phyloP scores from a whole-genome alignment of 2,888 invertebrate species.

The Drosophila merina region DNA sequence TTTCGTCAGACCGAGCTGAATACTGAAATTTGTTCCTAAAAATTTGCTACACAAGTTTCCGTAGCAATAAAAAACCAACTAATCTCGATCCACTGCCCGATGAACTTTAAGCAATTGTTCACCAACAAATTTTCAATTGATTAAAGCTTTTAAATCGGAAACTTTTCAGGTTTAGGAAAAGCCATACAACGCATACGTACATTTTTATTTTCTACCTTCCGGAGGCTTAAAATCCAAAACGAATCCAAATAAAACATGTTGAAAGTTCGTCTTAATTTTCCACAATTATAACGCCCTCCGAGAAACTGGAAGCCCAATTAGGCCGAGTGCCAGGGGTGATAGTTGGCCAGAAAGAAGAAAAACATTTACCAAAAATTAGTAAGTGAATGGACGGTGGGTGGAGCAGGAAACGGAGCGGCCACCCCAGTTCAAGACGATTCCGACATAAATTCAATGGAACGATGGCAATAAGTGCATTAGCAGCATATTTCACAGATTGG shows the following conservation, averaged over 20 bases:
- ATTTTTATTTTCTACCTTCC: too few relatives aligned
- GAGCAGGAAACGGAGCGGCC: conserved; percentile 42
- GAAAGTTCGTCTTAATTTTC: conserved; percentile 39
- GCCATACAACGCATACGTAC: too few relatives aligned
- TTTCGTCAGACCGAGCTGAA: neutral
- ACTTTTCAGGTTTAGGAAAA: too few relatives aligned
- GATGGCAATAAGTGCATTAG: conserved; percentile 77
- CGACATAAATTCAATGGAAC: conserved; percentile 73
- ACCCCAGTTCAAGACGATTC: conserved; percentile 55
- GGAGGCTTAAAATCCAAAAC: too few relatives aligned
- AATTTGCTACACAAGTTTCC: conserved; percentile 53
- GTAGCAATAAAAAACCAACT: conserved; percentile 44
- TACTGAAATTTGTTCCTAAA: conserved; percentile 43
- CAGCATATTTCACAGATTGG: conserved; percentile 78
- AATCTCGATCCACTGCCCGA: conserved; percentile 11
- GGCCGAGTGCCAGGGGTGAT: conserved; percentile 57
- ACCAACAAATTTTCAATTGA: conserved; percentile 60
- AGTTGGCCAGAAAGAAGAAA: neutral
- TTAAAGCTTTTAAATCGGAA: conserved; percentile 45
- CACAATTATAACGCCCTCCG: conserved; percentile 22
- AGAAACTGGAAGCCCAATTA: conserved; percentile 60
- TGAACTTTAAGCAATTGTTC: conserved; percentile 36
- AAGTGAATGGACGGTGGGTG: conserved; percentile 5
- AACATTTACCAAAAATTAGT: conserved; percentile 56
- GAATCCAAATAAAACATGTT: neutral